These are phyloP conservation scores for Enteromius viviparus DNA, from an alignment of 2,797 vertebrate species.

Conservation along the genomic window DNA sequence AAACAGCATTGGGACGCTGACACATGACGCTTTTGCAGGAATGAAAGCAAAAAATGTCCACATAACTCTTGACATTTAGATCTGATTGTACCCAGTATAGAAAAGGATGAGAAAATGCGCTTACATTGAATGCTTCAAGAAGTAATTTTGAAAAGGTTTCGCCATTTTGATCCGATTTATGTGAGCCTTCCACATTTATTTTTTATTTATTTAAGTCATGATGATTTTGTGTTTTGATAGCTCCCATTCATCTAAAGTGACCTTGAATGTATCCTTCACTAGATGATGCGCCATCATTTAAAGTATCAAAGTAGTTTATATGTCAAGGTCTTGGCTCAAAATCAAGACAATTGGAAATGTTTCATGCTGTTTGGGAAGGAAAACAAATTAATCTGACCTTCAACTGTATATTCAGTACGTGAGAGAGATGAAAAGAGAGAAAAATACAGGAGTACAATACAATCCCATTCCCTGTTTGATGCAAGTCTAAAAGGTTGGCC, in stretches of 20 bases:
- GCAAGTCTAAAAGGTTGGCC: constrained; percentile 13
- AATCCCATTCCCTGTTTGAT: constrained; percentile 28
- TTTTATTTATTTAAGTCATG: not conserved
- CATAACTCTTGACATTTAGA: constrained; percentile 10
- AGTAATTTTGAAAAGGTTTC: not conserved
- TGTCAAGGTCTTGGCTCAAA: constrained; percentile 36
- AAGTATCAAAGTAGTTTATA: constrained; percentile 22
- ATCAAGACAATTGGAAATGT: constrained; percentile 30
- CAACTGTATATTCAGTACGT: constrained; percentile 5
- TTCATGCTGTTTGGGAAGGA: constrained; percentile 26
- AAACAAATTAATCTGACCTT: constrained; percentile 43
- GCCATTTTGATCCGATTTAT: not conserved
- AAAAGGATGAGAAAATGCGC: constrained; percentile 5
- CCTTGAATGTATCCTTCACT: constrained; percentile 23
- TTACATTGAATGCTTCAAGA: not conserved
- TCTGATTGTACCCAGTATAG: constrained; percentile 9
- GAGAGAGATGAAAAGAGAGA: constrained; percentile 15
- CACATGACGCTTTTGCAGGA: constrained; percentile 12
- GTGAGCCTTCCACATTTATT: constrained; percentile 3
- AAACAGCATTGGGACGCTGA: constrained; percentile 46
- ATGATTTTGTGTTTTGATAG: constrained; percentile 11
- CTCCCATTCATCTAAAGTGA: constrained; percentile 17
- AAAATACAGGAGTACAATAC: not conserved
- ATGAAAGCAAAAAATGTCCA: constrained; percentile 25
- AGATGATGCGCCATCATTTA: constrained; percentile 16